phyloP scores from a whole-genome alignment of 2,888 invertebrate genomes.

The Noctua janthe region DNA sequence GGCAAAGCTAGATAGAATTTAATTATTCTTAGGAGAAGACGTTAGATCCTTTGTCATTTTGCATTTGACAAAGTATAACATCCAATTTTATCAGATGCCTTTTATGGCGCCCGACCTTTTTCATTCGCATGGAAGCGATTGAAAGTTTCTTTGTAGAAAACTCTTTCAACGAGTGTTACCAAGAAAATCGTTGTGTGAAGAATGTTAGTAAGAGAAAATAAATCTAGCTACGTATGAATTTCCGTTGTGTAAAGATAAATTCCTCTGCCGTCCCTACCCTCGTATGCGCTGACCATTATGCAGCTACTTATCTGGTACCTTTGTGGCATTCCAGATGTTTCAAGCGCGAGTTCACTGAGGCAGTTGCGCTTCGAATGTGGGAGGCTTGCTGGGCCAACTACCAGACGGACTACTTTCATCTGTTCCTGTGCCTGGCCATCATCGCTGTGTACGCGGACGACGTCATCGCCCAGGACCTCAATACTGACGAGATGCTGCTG shows the following conservation, averaged over 20 bases:
- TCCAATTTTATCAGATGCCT: constrained; percentile 12
- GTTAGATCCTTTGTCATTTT: constrained; percentile 20
- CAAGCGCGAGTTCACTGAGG: constrained; percentile 97
- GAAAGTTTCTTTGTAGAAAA: background rate
- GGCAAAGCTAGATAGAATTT: constrained; percentile 12
- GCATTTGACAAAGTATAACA: background rate
- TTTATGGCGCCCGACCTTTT: constrained; percentile 23
- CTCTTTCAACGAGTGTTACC: background rate
- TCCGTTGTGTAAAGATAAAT: no score
- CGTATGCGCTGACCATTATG: background rate
- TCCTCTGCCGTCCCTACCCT: no score
- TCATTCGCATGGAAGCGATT: background rate
- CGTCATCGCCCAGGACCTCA: constrained; percentile 97
- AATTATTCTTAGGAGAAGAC: constrained; percentile 20
- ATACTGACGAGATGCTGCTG: constrained; percentile 98
- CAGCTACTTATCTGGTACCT: background rate
- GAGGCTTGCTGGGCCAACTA: constrained; percentile 99
- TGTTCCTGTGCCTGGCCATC: constrained; percentile 98
- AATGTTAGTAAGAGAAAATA: background rate
- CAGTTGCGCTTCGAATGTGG: constrained; percentile 97
- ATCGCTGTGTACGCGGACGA: constrained; percentile 98
- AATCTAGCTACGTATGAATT: no score
- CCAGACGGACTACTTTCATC: constrained; percentile 98
- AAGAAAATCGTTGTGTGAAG: background rate
- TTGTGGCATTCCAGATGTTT: constrained; percentile 93